Evolutionary conservation across 2,888 invertebrate genomes (phyloP).

Genomic region (Dolichopus griseipennis): DNA sequence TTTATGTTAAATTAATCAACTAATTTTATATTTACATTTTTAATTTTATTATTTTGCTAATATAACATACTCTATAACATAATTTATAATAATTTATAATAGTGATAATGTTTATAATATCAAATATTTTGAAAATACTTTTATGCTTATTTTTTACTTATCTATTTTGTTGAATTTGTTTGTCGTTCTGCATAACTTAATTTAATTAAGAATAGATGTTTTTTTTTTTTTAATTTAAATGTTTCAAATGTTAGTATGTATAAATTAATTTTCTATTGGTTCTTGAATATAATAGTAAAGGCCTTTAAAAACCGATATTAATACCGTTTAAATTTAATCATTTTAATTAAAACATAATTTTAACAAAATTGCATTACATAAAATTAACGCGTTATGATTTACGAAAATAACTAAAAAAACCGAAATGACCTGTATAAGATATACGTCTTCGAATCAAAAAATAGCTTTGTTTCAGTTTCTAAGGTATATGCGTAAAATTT

Average conservation of each 20-base stretch:
- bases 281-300: not conserved
- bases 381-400: too few species aligned
- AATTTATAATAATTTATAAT: constrained; percentile 1
- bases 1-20: not conserved
- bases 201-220: not conserved
- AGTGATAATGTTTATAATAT: not conserved
- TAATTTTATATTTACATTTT: constrained; percentile 1
- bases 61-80: constrained; percentile 4
- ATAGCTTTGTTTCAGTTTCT: too few species aligned
- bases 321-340: too few species aligned
- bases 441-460: too few species aligned
- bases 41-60: not conserved
- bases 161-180: not conserved
- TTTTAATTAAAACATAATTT: too few species aligned
- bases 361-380: too few species aligned
- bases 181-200: too few species aligned
- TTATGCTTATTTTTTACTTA: not conserved
- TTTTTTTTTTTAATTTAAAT: not conserved
- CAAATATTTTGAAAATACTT: not conserved
- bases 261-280: not conserved
- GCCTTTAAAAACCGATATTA: not conserved
- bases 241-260: not conserved
- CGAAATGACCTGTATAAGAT: too few species aligned
- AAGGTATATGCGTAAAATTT: too few species aligned
- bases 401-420: too few species aligned